Conservation (phyloP, 2,113 vertebrate genomes). For the Alethe diademata region DNA sequence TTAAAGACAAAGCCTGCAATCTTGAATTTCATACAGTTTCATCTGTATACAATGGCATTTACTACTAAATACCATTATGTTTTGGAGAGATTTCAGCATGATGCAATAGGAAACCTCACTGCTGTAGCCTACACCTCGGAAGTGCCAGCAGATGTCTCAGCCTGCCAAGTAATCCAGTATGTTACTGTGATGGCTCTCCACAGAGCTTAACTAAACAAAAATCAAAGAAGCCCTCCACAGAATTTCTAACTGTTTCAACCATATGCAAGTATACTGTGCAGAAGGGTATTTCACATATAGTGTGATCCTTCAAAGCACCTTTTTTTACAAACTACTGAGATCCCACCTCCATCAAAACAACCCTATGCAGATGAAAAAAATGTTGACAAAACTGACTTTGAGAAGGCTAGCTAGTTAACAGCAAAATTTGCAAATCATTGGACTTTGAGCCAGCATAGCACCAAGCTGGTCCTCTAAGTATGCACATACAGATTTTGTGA, state of each 20-base stretch:
- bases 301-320: not conserved
- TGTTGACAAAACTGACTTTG: not conserved
- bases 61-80: not conserved
- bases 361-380: accelerated
- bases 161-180: not conserved
- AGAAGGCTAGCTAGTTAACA: not conserved
- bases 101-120: not conserved
- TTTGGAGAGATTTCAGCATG: not conserved
- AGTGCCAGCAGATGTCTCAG: constrained; percentile 61
- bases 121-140: not conserved
- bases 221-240: not conserved
- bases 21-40: not conserved
- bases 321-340: not conserved
- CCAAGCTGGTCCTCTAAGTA: not conserved
- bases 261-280: not conserved
- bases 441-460: not conserved
- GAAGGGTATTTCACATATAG: not conserved
- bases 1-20: not conserved
- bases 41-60: not conserved
- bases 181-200: not conserved
- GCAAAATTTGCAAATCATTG: not conserved
- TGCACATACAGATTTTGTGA: not conserved
- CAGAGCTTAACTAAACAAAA: not conserved
- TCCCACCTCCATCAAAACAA: not conserved
- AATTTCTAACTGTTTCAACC: not conserved